A percentile compares a stretch with the other conserved stretches of the same genome.
Evolutionary conservation across 2,888 invertebrate genomes (phyloP).

Genomic region (Calameuta pallipes): DNA sequence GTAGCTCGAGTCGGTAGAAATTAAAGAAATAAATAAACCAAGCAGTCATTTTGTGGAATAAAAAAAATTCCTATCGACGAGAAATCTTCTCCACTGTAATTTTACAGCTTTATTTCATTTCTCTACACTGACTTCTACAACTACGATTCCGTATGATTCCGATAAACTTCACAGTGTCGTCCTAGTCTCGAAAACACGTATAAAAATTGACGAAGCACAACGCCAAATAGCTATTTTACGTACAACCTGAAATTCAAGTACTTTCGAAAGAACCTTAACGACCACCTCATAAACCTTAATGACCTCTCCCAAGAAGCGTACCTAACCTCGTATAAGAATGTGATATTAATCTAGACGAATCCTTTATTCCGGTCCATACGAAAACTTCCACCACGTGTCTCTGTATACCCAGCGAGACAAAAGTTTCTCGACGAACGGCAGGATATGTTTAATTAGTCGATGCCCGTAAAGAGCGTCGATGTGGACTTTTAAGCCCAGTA

Average conservation of each 20-base stretch:
- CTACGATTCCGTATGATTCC: background rate
- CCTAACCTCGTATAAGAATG: background rate
- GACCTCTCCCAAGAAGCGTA: background rate
- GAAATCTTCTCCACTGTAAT: background rate
- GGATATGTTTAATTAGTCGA: background rate
- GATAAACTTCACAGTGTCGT: background rate
- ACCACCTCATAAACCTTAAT: background rate
- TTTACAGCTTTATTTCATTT: background rate
- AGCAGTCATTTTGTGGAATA: background rate
- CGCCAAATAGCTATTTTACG: background rate
- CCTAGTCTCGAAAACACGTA: background rate
- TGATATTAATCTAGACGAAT: background rate
- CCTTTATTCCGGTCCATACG: background rate
- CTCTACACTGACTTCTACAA: background rate
- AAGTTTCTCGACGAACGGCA: background rate
- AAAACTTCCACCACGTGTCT: background rate
- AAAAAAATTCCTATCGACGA: background rate
- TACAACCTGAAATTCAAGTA: background rate
- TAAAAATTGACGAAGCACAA: background rate
- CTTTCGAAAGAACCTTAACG: background rate
- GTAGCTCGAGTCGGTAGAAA: background rate
- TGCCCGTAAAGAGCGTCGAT: background rate
- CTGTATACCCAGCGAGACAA: background rate
- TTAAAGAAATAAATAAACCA: background rate
- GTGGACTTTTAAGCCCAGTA: slow-evolving; percentile 10